Evolutionary conservation across 2,888 invertebrate species (phyloP).

Genomic region (Trissonchulus sp.): DNA sequence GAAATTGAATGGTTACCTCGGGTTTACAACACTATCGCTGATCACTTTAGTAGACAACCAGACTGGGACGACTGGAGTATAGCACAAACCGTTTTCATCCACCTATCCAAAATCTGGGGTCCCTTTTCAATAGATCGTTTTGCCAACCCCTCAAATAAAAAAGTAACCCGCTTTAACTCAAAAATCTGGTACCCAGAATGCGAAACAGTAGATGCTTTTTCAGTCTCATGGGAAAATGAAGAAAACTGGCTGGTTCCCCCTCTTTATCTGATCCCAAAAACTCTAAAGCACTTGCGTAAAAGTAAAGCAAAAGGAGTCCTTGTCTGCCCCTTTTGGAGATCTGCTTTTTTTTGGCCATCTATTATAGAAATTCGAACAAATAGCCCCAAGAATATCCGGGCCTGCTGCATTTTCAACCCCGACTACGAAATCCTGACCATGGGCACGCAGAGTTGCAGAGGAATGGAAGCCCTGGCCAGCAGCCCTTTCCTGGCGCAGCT

Average conservation of each 20-base stretch:
- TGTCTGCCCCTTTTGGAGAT: background rate
- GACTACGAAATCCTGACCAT: no score
- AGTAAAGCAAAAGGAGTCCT: background rate
- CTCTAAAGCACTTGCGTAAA: background rate
- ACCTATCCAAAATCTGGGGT: background rate
- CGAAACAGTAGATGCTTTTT: background rate
- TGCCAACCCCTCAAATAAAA: background rate
- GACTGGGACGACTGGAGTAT: conserved; percentile 15
- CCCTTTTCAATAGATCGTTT: conserved; percentile 12
- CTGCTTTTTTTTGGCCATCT: conserved; percentile 13
- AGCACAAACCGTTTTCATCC: background rate
- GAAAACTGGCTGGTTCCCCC: conserved; percentile 11
- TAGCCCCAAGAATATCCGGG: no score
- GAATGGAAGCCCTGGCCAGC: no score
- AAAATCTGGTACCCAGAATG: background rate
- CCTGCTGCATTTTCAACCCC: no score
- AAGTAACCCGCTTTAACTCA: conserved; percentile 3
- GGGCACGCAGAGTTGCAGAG: no score
- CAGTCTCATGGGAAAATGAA: background rate
- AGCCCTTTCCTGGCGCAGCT: no score
- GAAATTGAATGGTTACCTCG: conserved; percentile 10
- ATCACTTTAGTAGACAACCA: background rate
- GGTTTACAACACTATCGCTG: background rate
- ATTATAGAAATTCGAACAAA: no score
- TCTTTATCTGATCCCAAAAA: background rate